phyloP scores from a whole-genome alignment of 2,888 invertebrate species.

The Luffia ferchaultella region DNA sequence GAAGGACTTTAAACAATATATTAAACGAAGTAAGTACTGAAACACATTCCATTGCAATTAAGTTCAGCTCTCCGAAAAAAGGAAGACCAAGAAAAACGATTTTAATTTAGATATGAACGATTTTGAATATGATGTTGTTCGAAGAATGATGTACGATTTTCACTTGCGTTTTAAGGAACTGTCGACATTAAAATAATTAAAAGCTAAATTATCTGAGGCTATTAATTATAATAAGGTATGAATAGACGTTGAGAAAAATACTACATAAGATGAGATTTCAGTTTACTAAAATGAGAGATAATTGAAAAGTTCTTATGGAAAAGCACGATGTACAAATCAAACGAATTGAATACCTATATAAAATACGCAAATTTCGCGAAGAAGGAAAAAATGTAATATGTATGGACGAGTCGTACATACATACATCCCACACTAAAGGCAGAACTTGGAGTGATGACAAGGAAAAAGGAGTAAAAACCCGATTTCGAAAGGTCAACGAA shows the following conservation, averaged over 20 bases:
- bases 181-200: too few relatives aligned
- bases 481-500: slow-evolving; percentile 9
- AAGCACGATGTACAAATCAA: slow-evolving; percentile 3
- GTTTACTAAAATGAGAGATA: slow-evolving; percentile 3
- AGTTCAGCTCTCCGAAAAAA: too few relatives aligned
- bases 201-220: too few relatives aligned
- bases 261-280: slow-evolving; percentile 6
- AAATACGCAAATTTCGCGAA: slow-evolving; percentile 10
- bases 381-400: slow-evolving; percentile 10
- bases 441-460: slow-evolving; percentile 4
- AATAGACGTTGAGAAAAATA: slow-evolving; percentile 8
- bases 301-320: slow-evolving; percentile 4
- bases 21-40: too few relatives aligned
- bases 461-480: slow-evolving; percentile 1
- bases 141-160: too few relatives aligned
- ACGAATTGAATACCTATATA: slow-evolving; percentile 5
- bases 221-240: slow-evolving; percentile 4
- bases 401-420: slow-evolving; percentile 6
- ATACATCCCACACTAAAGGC: slow-evolving; percentile 2
- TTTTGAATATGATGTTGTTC: too few relatives aligned
- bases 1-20: too few relatives aligned
- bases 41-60: too few relatives aligned
- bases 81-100: too few relatives aligned
- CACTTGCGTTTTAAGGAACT: too few relatives aligned
- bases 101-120: too few relatives aligned